phyloP scores from a whole-genome alignment of 2,113 vertebrate species.

The Myiagra hebetior region DNA sequence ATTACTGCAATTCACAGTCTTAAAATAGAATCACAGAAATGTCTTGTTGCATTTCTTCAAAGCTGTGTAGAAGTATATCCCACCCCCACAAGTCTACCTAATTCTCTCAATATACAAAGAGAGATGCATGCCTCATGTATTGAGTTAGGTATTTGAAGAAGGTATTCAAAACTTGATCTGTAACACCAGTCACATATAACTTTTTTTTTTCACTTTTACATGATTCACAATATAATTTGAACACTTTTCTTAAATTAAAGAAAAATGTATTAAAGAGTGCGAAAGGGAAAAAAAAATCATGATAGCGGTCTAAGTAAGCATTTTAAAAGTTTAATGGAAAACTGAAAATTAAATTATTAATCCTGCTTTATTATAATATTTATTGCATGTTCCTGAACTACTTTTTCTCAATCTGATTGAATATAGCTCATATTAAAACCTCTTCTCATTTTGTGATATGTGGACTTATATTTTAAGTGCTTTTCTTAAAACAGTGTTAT shows the following conservation, averaged over 20 bases:
- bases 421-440: not conserved
- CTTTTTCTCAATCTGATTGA: not conserved
- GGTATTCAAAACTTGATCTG: not conserved
- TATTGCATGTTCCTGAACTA: not conserved
- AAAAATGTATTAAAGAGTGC: rapidly evolving
- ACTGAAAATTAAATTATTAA: not conserved
- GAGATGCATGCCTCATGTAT: not conserved
- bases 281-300: not conserved
- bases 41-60: not conserved
- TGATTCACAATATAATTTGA: not conserved
- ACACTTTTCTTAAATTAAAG: not conserved
- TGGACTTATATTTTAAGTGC: not conserved
- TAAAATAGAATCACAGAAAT: not conserved
- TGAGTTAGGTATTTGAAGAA: not conserved
- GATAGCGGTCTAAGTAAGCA: not conserved
- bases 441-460: not conserved
- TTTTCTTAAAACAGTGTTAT: not conserved
- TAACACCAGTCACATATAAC: not conserved
- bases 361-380: not conserved
- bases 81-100: not conserved
- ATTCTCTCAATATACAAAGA: not conserved
- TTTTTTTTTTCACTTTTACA: not conserved
- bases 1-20: not conserved
- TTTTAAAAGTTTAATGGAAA: not conserved
- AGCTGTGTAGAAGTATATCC: not conserved